Evolutionary conservation across 30 jellyfish, hydroid and myxozoan genomes (phyloP), one percentile per base, ranked within the genome.

Genomic region (Cassiopea xamachana): DNA sequence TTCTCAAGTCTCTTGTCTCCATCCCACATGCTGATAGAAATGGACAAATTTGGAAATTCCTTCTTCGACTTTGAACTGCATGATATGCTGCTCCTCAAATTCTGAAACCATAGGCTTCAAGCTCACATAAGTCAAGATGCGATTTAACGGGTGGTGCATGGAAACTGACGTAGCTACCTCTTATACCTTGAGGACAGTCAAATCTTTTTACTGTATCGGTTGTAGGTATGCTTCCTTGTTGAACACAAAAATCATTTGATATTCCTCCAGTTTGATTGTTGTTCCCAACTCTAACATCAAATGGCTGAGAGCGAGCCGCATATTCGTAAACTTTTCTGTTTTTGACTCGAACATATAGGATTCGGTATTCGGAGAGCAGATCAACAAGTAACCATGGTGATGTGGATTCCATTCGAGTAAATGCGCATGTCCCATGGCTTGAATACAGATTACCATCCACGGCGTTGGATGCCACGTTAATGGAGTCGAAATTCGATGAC

Each of bases 331-430:
- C 4, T 71, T 71, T 14, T 71, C 80, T 71, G 16, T 39, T 27
- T 71, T 71, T 71, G 7, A 71, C 15, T 27, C 39, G 50, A 9
- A 71, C 84, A 47, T 46, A 48, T 16, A 50, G 39, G 5, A 46
- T 46, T 8, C 46, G 45, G 47, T 75, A 46, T 7, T 75, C 84
- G 3, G 55, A 51, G 2, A 4, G 17, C 51, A 71, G 51, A 71
- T 71, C 80, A 71, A 71, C 80, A n/a, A 16, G 18, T 15, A 71
- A 27, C 80, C 80, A 71, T 19, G 80, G 51, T 15, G 47, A 8
- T 19, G 50, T 6, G 9, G 50, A 18, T 3, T 51, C 27, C 27
- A 7, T 19, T 43, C 0, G 7, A 8, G 80, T 71, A 12, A 71
- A 12, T 71, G 80, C 50, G 15, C 80, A 71, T 2, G 55, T 18